Conservation (phyloP, 2,113 vertebrate genomes). For the Athene cunicularia region DNA sequence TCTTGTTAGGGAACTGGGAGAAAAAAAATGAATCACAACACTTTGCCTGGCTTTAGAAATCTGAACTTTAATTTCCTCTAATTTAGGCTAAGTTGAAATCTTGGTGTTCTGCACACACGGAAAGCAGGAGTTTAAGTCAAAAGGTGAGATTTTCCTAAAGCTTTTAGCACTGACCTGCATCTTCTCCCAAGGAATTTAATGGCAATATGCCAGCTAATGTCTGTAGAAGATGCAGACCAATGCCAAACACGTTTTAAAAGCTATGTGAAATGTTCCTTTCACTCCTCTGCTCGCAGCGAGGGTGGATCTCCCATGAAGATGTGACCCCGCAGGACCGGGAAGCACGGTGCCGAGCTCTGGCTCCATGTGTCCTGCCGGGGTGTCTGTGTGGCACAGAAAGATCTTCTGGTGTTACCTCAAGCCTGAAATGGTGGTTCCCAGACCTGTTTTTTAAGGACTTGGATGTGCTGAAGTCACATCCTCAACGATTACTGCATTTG, state of each 20-base stretch:
- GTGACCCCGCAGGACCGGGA: neutral
- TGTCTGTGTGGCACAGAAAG: neutral
- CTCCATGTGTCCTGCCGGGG: fast-evolving
- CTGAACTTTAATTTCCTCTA: neutral
- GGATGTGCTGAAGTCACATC: neutral
- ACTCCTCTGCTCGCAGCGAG: neutral
- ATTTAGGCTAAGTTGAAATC: neutral
- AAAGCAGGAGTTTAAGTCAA: neutral
- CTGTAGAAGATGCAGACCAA: neutral
- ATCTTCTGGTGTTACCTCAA: neutral
- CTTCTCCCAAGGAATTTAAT: neutral
- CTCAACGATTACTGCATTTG: neutral
- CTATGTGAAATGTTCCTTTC: neutral
- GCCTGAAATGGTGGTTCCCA: neutral
- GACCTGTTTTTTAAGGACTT: neutral
- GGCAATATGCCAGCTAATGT: neutral
- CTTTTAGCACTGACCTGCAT: neutral
- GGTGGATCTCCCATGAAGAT: neutral
- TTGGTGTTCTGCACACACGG: neutral
- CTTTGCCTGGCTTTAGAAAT: neutral
- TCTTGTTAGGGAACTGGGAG: neutral
- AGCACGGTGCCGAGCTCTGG: neutral
- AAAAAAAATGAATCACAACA: neutral
- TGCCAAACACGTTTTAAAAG: neutral
- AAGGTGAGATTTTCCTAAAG: neutral